phyloP scores from a whole-genome alignment of 1,140 invertebrate species.

The Sminthurinus signatus region DNA sequence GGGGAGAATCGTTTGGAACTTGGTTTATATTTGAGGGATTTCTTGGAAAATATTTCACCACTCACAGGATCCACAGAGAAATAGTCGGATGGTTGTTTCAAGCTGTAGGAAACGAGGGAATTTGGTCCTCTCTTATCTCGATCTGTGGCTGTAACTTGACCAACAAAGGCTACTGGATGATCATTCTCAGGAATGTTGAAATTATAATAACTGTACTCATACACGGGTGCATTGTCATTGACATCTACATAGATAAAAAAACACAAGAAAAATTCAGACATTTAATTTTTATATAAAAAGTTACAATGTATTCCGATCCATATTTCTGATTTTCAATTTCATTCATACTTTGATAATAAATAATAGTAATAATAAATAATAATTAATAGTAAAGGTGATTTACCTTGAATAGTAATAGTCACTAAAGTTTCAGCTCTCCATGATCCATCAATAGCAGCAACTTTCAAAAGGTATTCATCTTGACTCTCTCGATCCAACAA shows the following conservation, averaged over 20 bases:
- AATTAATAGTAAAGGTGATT: no score
- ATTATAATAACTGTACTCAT: conserved; percentile 76
- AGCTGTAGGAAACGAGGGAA: conserved; percentile 82
- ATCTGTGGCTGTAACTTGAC: conserved; percentile 80
- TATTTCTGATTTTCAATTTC: no score
- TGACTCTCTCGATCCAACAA: conserved; percentile 78
- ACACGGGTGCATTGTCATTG: conserved; percentile 85
- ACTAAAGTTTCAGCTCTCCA: conserved; percentile 82
- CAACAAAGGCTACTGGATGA: conserved; percentile 68
- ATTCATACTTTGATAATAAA: no score
- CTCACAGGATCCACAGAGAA: conserved; percentile 85
- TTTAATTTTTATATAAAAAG: no score
- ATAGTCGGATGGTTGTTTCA: conserved; percentile 81
- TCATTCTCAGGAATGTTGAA: conserved; percentile 86
- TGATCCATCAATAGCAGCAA: conserved; percentile 76
- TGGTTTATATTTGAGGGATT: conserved; percentile 71
- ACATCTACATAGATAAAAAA: no score
- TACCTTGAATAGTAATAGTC: conserved; percentile 85
- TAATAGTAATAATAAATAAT: no score
- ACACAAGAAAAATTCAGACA: no score
- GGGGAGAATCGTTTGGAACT: conserved; percentile 61
- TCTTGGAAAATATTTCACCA: conserved; percentile 81
- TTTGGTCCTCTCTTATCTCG: conserved; percentile 89
- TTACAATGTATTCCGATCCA: no score
- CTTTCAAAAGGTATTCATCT: conserved; percentile 83